Percentiles rank a stretch among this genome's conserved stretches.
Evolutionary conservation across 2,113 vertebrate genomes (phyloP).

Genomic region (Podarcis raffonei): DNA sequence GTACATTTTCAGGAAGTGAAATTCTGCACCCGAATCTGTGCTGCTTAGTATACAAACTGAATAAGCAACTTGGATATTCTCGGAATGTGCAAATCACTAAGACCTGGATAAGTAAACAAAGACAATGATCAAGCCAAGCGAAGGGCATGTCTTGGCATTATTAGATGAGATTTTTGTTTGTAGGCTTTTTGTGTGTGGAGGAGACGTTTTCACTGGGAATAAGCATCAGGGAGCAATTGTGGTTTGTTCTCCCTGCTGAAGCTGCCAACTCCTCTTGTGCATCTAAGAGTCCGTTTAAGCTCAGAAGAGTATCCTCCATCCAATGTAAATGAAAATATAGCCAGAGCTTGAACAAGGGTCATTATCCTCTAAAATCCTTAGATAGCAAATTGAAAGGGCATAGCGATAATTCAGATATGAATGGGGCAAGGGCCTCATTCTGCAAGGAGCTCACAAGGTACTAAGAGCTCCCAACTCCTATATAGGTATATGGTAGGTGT

Average conservation of each 20-base stretch:
- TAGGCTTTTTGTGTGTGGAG: background rate
- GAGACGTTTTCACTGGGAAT: background rate
- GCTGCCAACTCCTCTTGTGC: background rate
- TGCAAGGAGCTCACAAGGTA: background rate
- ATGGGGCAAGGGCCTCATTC: background rate
- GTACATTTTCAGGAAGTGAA: background rate
- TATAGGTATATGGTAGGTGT: background rate
- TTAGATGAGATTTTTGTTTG: background rate
- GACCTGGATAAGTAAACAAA: background rate
- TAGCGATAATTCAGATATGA: slow-evolving; percentile 9
- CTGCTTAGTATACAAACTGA: background rate
- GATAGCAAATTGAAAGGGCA: slow-evolving; percentile 29
- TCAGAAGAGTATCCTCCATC: background rate
- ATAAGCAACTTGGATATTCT: background rate
- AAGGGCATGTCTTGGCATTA: background rate
- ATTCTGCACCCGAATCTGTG: background rate
- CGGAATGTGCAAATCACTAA: background rate
- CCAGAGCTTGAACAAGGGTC: slow-evolving; percentile 10
- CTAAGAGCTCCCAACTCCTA: background rate
- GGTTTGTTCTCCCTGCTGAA: background rate
- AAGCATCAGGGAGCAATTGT: background rate
- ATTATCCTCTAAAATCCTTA: background rate
- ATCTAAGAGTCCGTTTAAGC: background rate
- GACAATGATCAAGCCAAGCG: background rate
- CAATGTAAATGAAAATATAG: slow-evolving; percentile 27